Evolutionary conservation across 2,113 vertebrate genomes (phyloP).

Genomic region (Perognathus longimembris): DNA sequence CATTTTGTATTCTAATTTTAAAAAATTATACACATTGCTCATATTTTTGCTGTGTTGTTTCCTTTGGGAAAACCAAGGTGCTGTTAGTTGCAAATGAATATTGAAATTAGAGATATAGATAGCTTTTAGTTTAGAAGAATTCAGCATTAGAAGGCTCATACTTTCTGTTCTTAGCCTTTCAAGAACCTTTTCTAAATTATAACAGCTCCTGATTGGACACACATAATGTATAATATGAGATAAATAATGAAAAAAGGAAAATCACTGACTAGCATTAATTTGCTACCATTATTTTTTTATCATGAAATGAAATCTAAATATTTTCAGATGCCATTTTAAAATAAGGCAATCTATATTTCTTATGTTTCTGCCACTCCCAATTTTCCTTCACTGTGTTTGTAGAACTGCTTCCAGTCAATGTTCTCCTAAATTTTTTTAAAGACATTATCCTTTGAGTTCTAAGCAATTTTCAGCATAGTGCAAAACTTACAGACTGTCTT

Average conservation of each 20-base stretch:
- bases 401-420: slow-evolving; percentile 3
- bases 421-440: not conserved
- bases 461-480: slow-evolving; percentile 37
- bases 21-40: not conserved
- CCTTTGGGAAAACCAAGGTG: slow-evolving; percentile 53
- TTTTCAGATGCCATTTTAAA: slow-evolving; percentile 65
- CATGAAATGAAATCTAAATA: slow-evolving; percentile 28
- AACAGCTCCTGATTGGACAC: slow-evolving; percentile 37
- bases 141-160: not conserved
- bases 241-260: slow-evolving; percentile 25
- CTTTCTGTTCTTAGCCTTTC: slow-evolving; percentile 49
- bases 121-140: slow-evolving; percentile 43
- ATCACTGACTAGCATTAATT: slow-evolving; percentile 52
- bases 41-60: not conserved
- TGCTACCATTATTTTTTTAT: slow-evolving; percentile 42
- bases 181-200: slow-evolving; percentile 3
- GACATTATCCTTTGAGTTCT: slow-evolving; percentile 15
- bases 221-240: slow-evolving; percentile 43
- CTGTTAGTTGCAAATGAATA: slow-evolving; percentile 12
- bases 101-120: slow-evolving; percentile 33
- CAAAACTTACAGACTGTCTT: not conserved
- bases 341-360: slow-evolving; percentile 14
- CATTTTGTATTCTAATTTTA: slow-evolving; percentile 49
- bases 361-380: not conserved
- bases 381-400: slow-evolving; percentile 13